Evolutionary conservation across 1,140 invertebrate genomes (phyloP), one percentile per base, ranked within the genome.

Genomic region (Trachymyrmex septentrionalis): DNA sequence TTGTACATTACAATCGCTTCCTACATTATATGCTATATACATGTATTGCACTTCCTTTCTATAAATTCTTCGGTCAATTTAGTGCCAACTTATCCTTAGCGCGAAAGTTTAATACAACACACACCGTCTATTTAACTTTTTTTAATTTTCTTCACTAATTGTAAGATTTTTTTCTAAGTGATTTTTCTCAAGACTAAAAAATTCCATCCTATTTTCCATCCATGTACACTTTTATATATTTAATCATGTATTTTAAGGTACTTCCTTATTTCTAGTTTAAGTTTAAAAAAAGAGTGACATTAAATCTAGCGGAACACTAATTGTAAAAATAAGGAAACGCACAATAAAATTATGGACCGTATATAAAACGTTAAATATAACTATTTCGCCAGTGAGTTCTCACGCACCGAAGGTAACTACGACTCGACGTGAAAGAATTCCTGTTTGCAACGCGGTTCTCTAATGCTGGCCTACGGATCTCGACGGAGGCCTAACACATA

Each of bases 401-500:
- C 80, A 61, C 69, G 57, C 55, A 63, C 53, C 69, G 66, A 24
- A 69, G 63, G 77, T 81, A 81, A 38, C 67, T 38, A 30, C 55
- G 55, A 59, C 80, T 84, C 67, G 24, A 84, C 69, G 80, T 84
- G 69, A 84, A 84, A 84, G 80, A 84, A 84, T 84, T 84, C 24
- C 80, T 61, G 80, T 61, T 73, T 69, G 24, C 69, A 48, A 16
- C 14, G 55, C 16, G 38, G 76, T 87, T 69, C 66, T 85, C 66
- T 85, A 87, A 86, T 57, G 50, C 82, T 84, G 63, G 61, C 55
- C 21, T 75, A 61, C 66, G 27, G 50, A 72, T 87, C 86, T 81
- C 88, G 55, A 82, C 86, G 81, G 76, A 86, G 76, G 66, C 77
- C 59, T 87, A 90, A 90, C 44, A 21, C 57, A 61, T 50, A 44